A percentile compares a stretch with the other conserved stretches of the same genome.
These are phyloP conservation scores for Myotis pilosus DNA, from an alignment of 2,797 vertebrate genomes.

Conservation along the genomic window DNA sequence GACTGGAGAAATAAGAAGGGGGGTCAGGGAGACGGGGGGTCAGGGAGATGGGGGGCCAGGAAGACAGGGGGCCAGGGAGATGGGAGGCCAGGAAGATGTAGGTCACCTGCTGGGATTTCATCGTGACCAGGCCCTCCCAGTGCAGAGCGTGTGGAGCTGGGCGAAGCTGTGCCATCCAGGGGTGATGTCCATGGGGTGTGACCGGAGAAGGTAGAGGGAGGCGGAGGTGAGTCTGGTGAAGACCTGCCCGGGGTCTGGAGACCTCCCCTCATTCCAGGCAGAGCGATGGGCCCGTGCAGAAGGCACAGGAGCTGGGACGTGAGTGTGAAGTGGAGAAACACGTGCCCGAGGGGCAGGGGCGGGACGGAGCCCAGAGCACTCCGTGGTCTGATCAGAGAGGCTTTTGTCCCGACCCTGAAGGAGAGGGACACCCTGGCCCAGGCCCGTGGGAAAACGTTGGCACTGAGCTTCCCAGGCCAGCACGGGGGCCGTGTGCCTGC, in stretches of 20 bases:
- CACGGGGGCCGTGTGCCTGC: no score
- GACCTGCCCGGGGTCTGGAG: no score
- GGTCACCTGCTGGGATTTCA: fast-evolving
- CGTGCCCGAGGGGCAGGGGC: fast-evolving
- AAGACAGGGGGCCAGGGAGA: background rate
- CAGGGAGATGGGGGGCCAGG: no score
- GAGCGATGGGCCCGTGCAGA: fast-evolving
- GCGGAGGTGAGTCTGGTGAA: fast-evolving
- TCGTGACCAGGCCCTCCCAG: no score
- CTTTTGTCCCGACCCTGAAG: background rate
- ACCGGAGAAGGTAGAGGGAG: background rate
- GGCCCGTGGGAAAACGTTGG: background rate
- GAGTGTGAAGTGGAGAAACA: background rate
- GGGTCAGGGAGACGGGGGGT: fast-evolving
- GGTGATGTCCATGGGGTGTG: fast-evolving
- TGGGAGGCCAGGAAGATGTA: no score
- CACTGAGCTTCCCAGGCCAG: background rate
- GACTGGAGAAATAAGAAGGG: background rate
- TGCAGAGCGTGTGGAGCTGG: background rate
- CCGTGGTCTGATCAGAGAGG: no score
- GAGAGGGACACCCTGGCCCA: no score
- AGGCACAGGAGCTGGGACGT: no score
- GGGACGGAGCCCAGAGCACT: fast-evolving
- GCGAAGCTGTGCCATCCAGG: fast-evolving
- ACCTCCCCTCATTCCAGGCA: background rate